Evolutionary conservation across 2,888 invertebrate genomes (phyloP).

Genomic region (Erannis defoliaria): DNA sequence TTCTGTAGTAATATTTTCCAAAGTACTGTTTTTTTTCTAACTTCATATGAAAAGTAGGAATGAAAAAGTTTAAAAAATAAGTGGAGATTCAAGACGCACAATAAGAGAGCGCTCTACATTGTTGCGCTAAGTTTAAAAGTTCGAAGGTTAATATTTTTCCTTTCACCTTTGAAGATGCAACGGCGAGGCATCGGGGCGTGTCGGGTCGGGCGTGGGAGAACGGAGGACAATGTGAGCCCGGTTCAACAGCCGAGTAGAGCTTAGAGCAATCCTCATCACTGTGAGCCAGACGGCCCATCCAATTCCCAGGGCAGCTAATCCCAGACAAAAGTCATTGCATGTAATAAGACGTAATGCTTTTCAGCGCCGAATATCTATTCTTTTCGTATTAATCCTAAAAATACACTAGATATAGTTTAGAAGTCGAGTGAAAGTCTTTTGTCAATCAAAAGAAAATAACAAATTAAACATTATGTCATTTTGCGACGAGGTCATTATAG

Average conservation of each 20-base stretch:
- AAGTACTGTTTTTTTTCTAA: neutral
- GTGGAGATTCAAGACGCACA: neutral
- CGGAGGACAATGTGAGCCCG: conserved; percentile 47
- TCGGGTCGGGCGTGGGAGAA: conserved; percentile 27
- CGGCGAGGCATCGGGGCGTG: conserved; percentile 25
- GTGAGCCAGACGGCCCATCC: conserved; percentile 38
- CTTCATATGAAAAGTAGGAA: neutral
- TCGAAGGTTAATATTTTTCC: conserved; percentile 32
- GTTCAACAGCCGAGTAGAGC: conserved; percentile 74
- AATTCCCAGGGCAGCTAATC: conserved; percentile 38
- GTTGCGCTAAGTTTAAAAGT: conserved; percentile 20
- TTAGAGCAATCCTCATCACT: conserved; percentile 44
- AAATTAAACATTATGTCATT: no score
- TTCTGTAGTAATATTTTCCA: neutral
- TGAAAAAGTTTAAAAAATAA: neutral
- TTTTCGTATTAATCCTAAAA: conserved; percentile 4
- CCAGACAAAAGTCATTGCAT: conserved; percentile 34
- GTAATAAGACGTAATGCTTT: conserved; percentile 15
- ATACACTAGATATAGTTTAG: no score
- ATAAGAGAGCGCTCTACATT: neutral
- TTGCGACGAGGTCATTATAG: no score
- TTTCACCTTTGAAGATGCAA: conserved; percentile 34
- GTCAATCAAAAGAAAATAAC: no score
- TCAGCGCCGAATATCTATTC: neutral
- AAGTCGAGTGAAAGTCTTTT: no score